Percentiles rank a stretch among this genome's conserved stretches.
Evolutionary conservation across 1,140 invertebrate genomes (phyloP).

Genomic region (Musca vetustissima): DNA sequence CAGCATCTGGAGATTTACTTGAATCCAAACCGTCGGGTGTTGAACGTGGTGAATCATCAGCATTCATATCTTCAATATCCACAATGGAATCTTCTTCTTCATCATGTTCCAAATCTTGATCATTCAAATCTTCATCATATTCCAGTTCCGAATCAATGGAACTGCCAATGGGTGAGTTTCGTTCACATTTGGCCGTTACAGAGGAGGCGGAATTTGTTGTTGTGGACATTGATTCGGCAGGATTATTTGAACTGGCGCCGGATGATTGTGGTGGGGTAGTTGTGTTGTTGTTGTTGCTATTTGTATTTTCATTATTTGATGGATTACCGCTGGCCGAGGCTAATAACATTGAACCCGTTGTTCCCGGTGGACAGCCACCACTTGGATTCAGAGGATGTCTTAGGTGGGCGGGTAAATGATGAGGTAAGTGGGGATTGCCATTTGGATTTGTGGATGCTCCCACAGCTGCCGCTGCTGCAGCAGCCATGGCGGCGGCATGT

Average conservation of each 20-base stretch:
- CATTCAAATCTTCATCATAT: constrained; percentile 63
- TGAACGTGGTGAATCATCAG: constrained; percentile 56
- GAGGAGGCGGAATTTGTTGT: constrained; percentile 19
- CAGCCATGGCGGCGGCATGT: constrained; percentile 38
- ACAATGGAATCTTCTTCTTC: constrained; percentile 69
- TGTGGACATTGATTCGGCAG: not conserved
- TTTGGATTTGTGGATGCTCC: constrained; percentile 32
- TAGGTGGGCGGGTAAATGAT: constrained; percentile 33
- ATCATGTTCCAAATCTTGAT: constrained; percentile 61
- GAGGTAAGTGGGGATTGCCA: constrained; percentile 1
- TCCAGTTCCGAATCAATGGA: constrained; percentile 62
- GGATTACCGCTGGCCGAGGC: not conserved
- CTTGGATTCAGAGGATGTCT: constrained; percentile 19
- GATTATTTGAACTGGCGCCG: constrained; percentile 18
- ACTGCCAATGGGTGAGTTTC: constrained; percentile 52
- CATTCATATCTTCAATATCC: constrained; percentile 68
- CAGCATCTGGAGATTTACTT: constrained; percentile 50
- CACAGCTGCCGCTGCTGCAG: constrained; percentile 42
- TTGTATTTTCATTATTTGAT: constrained; percentile 33
- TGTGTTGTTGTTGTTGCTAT: constrained; percentile 34
- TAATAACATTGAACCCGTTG: constrained; percentile 6
- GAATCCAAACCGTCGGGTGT: constrained; percentile 51
- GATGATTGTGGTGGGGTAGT: constrained; percentile 36
- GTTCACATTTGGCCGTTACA: constrained; percentile 43
- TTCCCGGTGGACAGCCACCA: not conserved